Conservation (phyloP, 2,113 vertebrate species). For the Corydoras maculifer region DNA sequence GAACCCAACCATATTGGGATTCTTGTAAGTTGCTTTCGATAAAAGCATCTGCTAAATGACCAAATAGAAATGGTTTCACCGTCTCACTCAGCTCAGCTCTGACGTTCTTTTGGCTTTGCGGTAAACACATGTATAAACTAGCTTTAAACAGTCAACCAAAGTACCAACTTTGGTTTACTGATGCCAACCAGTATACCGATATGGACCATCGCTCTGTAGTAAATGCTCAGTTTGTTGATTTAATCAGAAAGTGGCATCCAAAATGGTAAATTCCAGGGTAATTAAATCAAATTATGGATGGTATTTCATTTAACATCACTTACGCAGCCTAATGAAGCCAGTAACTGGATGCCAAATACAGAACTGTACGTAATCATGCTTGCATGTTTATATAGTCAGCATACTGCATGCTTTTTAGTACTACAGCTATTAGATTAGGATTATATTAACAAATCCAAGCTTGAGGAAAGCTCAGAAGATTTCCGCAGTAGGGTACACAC, state of each 20-base stretch:
- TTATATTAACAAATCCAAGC: not conserved
- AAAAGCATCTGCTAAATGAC: too few species aligned
- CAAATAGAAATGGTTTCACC: too few species aligned
- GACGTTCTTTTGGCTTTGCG: too few species aligned
- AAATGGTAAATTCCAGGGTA: not conserved
- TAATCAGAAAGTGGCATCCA: not conserved
- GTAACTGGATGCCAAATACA: too few species aligned
- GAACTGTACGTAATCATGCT: too few species aligned
- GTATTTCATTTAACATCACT: not conserved
- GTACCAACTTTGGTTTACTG: too few species aligned
- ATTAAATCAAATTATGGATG: not conserved
- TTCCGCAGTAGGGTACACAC: conserved; percentile 21
- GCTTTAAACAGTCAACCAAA: too few species aligned
- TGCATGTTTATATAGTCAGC: not conserved
- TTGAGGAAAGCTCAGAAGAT: conserved; percentile 16
- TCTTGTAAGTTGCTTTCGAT: too few species aligned
- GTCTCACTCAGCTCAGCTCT: too few species aligned
- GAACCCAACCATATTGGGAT: too few species aligned
- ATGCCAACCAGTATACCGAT: too few species aligned
- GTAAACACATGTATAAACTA: too few species aligned
- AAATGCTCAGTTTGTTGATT: not conserved
- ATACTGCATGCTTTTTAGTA: not conserved
- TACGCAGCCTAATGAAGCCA: not conserved
- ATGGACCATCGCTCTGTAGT: not conserved
- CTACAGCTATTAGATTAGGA: not conserved